Evolutionary conservation across 2,797 vertebrate species (phyloP), one percentile per base, ranked within the genome.

Genomic region (Gadopsis marmoratus): DNA sequence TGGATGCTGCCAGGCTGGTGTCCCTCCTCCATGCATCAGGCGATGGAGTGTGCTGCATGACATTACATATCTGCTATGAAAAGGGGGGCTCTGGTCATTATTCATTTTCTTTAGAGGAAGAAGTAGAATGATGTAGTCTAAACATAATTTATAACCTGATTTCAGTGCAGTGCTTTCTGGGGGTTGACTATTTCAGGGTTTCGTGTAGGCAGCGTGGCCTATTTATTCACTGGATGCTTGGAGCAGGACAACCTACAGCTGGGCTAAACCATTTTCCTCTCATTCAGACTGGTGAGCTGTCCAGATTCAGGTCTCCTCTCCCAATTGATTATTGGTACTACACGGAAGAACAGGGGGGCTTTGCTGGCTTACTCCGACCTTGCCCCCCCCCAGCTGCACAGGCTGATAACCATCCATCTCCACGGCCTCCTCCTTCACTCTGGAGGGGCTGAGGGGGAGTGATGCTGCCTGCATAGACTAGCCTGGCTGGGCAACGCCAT

Each of bases 401-500:
- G 70, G 71, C 71, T 51, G 82, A 88, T 87, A 85, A 88, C 77
- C 72, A 81, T 78, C 84, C 81, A 79, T 88, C 83, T 89, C 71
- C 83, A 67, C 11, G 9, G 77, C 43, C 74, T 63, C 79, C 79
- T 78, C 66, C 68, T 79, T 75, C 71, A 76, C 76, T 85, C 53
- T 74, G 81, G 78, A 86, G 78, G 76, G 78, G 71, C 72, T 72
- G 86, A 86, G 86, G 76, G 89, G 78, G n/a, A 90, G 75, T 55
- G 86, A 88, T 88, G 83, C 83, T 90, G 89, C 86, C 86, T 91
- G 92, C 90, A 89, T 85, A 91, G 87, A 87, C 90, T 71, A 86
- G 89, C 79, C 79, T 87, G 88, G 85, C 60, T 72, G 90, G 88
- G 91, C 91, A 93, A 61, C 51, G 89, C 87, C 81, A 88, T 94